Percentiles rank a stretch among this genome's conserved stretches.
Conservation (phyloP, 2,797 vertebrate species). For the Sylvia borin region DNA sequence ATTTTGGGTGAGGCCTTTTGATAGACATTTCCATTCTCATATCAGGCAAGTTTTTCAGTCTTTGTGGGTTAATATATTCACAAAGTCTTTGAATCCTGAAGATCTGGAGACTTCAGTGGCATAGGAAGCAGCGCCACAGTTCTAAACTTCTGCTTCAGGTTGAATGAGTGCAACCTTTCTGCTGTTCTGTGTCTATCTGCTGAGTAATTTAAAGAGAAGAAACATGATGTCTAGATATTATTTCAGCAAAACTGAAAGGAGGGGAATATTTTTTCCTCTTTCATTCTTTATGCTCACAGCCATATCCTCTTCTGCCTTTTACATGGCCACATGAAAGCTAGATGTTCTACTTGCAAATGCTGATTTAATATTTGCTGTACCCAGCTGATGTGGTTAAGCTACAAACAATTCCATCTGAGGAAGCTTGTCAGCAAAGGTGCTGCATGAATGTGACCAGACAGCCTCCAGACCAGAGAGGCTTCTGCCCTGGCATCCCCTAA, state of each 20-base stretch:
- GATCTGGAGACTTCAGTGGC: background rate
- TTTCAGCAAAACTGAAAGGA: background rate
- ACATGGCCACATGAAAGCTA: background rate
- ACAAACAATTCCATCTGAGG: background rate
- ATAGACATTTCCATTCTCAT: background rate
- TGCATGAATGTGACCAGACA: background rate
- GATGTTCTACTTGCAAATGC: background rate
- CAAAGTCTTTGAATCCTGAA: background rate
- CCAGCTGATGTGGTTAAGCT: background rate
- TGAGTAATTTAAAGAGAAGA: background rate
- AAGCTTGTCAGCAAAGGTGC: background rate
- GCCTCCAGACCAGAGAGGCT: background rate
- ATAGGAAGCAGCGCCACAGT: background rate
- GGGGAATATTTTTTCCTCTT: background rate
- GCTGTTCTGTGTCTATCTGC: background rate
- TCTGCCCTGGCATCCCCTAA: background rate
- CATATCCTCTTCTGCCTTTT: background rate
- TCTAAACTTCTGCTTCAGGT: background rate
- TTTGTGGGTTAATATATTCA: background rate
- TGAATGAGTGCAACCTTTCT: background rate
- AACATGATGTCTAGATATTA: background rate
- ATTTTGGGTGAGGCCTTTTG: background rate
- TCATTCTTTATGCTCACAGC: background rate
- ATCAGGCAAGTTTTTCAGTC: background rate
- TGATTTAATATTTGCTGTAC: background rate